Evolutionary conservation across 2,888 invertebrate genomes (phyloP).

Genomic region (Lasioglossum morio): DNA sequence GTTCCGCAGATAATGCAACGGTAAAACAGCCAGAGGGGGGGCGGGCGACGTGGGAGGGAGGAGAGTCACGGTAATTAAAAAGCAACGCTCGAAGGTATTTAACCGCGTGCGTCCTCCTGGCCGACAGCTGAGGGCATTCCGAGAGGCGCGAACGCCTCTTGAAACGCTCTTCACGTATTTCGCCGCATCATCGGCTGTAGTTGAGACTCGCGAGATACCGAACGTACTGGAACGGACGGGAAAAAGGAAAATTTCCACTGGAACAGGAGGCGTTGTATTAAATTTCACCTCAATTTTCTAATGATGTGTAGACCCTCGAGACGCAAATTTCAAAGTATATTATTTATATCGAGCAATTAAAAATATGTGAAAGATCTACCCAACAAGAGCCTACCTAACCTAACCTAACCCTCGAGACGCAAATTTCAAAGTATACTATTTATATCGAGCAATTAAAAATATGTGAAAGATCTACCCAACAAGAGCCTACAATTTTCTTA

Average conservation of each 20-base stretch:
- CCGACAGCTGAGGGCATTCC: conserved; percentile 40
- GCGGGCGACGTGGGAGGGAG: not conserved
- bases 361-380: too few relatives aligned
- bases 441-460: not conserved
- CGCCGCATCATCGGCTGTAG: conserved; percentile 48
- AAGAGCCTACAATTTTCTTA: not conserved
- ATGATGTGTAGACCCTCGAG: too few relatives aligned
- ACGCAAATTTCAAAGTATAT: too few relatives aligned
- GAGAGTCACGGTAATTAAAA: conserved; percentile 36
- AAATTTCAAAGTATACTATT: too few relatives aligned
- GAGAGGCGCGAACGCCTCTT: conserved; percentile 38
- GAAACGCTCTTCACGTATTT: conserved; percentile 30
- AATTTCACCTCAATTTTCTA: not conserved
- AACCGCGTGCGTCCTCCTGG: conserved; percentile 28
- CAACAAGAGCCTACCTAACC: too few relatives aligned
- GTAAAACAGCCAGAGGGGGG: conserved; percentile 7
- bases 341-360: too few relatives aligned
- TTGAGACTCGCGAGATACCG: conserved; percentile 1
- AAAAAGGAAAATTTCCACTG: not conserved
- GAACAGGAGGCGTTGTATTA: not conserved
- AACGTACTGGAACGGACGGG: not conserved
- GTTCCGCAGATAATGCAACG: conserved; percentile 26
- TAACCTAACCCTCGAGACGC: too few relatives aligned
- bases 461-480: not conserved
- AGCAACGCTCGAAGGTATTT: conserved; percentile 42